Evolutionary conservation across 30 jellyfish, hydroid and myxozoan species (phyloP), one percentile per base, ranked within the genome.

Genomic region (Aurelia sp.): DNA sequence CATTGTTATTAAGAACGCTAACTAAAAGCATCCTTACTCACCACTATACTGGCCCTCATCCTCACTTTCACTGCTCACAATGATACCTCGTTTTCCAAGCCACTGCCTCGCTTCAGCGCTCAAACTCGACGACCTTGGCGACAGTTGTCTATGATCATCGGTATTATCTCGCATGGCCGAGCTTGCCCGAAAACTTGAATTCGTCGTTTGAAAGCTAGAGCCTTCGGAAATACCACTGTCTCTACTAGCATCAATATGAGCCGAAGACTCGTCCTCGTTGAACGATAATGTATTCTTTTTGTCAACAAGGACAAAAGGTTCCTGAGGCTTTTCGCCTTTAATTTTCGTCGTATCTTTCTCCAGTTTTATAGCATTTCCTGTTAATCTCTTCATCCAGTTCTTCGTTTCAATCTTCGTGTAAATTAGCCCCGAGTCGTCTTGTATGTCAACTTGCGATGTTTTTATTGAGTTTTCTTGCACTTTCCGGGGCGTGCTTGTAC

Each of bases 191-290:
- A 60, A 27, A 24, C 87, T 80, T 22, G 82, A 65, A 53, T 65
- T 64, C 19, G 62, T 67, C 50, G 94, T 71, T 63, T 8, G 58
- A 44, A 79, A 70, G 63, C 90, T 78, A 72, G 80, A 19, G 72
- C 97, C 92, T 59, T 91, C 98, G 13, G 98, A 93, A 24, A 93
- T 76, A 12, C 98, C 98, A 93, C 97, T 88, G 86, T 93, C 98
- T 76, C 93, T 82, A 72, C 98, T 93, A 2, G 82, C 72, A 76
- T 93, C 97, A 35, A 82, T 50, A 18, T 35, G 74, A 19, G 58
- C 33, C 15, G 72, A 81, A 5, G 84, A 66, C 13, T 69, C 86
- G 17, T 60, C 92, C 33, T 69, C 92, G n/a, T 47, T 47, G 57
- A 52, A 82, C 20, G 92, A 82, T 47, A 13, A 10, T 31, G 50